These are phyloP conservation scores for Microplitis mediator DNA, from an alignment of 1,140 invertebrate species.

Conservation along the genomic window DNA sequence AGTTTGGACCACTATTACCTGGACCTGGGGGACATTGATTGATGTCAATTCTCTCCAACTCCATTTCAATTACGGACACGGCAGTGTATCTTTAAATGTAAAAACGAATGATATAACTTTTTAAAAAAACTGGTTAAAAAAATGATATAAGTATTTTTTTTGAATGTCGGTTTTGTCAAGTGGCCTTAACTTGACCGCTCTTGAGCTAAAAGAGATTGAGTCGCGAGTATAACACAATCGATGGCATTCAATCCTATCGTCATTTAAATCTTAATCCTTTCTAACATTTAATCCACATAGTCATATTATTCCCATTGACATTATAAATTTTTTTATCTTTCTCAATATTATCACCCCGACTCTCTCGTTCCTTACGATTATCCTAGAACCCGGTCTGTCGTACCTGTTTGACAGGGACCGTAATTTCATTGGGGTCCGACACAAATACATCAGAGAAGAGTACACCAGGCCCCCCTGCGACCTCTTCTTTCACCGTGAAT, in stretches of 20 bases:
- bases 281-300: constrained; percentile 30
- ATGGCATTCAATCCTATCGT: constrained; percentile 18
- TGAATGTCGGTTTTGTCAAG: not conserved
- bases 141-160: not conserved
- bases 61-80: constrained; percentile 91
- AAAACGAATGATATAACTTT: constrained; percentile 17
- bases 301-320: constrained; percentile 18
- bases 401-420: constrained; percentile 21
- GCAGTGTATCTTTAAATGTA: constrained; percentile 81
- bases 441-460: not conserved
- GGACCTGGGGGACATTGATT: constrained; percentile 92
- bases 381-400: not conserved
- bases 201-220: constrained; percentile 8
- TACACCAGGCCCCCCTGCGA: constrained; percentile 13
- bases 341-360: not conserved
- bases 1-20: constrained; percentile 88
- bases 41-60: constrained; percentile 96
- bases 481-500: constrained; percentile 15
- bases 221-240: constrained; percentile 7
- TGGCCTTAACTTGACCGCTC: not conserved
- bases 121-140: not conserved
- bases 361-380: not conserved
- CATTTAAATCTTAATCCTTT: constrained; percentile 30
- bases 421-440: not conserved
- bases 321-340: not conserved